Evolutionary conservation across 2,113 vertebrate species (phyloP).

Genomic region (Callipepla squamata): DNA sequence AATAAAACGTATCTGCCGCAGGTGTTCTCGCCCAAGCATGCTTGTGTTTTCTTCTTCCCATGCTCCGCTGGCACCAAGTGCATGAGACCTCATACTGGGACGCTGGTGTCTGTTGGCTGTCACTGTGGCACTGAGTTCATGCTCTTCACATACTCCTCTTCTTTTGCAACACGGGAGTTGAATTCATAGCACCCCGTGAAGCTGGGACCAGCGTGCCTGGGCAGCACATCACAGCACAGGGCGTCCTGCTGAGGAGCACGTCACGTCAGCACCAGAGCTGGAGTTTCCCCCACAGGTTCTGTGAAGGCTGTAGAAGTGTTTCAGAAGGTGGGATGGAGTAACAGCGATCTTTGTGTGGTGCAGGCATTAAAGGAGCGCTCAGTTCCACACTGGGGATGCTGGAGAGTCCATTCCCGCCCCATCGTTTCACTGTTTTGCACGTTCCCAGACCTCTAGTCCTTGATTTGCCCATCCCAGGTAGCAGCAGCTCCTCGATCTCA

Average conservation of each 20-base stretch:
- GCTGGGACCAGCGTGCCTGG: background rate
- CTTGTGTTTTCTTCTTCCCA: background rate
- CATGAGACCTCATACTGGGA: rapidly evolving
- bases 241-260: background rate
- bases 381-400: background rate
- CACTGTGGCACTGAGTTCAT: background rate
- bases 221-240: background rate
- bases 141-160: background rate
- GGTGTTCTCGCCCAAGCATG: background rate
- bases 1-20: too few species aligned
- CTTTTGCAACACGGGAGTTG: background rate
- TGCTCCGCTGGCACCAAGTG: background rate
- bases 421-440: background rate
- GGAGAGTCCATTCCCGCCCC: rapidly evolving
- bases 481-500: rapidly evolving
- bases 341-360: background rate
- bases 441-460: rapidly evolving
- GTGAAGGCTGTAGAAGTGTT: rapidly evolving
- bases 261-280: background rate
- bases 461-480: rapidly evolving
- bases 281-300: background rate
- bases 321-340: background rate
- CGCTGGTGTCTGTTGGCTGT: background rate
- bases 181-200: background rate
- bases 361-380: background rate